Percentiles rank a stretch among this genome's conserved stretches.
These are phyloP conservation scores for Epinotia demarniana DNA, from an alignment of 2,888 invertebrate genomes.

Conservation along the genomic window DNA sequence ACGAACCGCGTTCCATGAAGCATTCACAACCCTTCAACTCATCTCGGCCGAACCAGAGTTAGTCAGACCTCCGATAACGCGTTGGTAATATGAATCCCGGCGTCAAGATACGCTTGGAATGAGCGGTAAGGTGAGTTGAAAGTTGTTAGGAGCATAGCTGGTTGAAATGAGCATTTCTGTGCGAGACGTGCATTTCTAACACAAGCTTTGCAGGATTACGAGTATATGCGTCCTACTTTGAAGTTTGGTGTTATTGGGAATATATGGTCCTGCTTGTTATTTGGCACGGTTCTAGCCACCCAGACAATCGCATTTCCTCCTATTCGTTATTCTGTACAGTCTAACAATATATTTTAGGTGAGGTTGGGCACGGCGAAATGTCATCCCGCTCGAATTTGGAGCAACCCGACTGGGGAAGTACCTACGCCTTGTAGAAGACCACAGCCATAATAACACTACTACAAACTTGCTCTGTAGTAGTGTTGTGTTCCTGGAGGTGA, in stretches of 20 bases:
- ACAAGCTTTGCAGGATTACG: not conserved
- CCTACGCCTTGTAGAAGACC: no score
- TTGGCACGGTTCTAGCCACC: not conserved
- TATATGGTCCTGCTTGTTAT: not conserved
- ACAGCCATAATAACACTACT: no score
- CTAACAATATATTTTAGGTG: no score
- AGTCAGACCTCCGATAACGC: not conserved
- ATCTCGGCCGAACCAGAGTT: not conserved
- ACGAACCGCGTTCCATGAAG: conserved; percentile 1
- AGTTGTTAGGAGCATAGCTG: not conserved
- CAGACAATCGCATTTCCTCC: not conserved
- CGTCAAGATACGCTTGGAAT: not conserved
- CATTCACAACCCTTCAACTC: not conserved
- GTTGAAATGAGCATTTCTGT: conserved; percentile 29
- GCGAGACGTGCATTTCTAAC: conserved; percentile 19
- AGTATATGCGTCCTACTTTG: not conserved
- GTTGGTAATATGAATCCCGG: not conserved
- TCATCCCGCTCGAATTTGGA: no score
- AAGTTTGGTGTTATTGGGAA: not conserved
- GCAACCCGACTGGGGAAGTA: no score
- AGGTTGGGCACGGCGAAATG: no score
- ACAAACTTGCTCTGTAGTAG: no score
- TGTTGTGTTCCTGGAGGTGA: no score
- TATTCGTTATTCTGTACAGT: not conserved
- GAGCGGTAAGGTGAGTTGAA: not conserved